Percentiles rank a stretch among this genome's conserved stretches.
phyloP scores from a whole-genome alignment of 2,113 vertebrate genomes.

The Rattus rattus region DNA sequence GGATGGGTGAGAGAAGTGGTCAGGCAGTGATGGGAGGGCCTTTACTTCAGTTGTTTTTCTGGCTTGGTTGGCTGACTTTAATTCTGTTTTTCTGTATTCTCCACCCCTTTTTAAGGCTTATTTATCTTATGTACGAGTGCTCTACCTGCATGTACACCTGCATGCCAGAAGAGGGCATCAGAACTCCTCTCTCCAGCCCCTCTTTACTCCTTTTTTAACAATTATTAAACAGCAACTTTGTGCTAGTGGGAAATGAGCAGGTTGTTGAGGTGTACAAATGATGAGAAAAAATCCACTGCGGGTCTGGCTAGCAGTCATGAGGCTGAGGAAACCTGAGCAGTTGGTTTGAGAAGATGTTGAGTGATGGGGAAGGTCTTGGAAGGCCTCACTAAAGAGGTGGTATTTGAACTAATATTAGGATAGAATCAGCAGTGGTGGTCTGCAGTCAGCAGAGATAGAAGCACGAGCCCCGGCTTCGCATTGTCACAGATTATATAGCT shows the following conservation, averaged over 20 bases:
- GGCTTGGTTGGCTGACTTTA: not conserved
- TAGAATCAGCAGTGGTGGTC: not conserved
- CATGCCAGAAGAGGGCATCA: too few relatives aligned
- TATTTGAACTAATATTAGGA: not conserved
- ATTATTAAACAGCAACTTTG: not conserved
- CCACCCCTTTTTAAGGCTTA: not conserved
- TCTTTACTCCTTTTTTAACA: not conserved
- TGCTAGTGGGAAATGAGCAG: not conserved
- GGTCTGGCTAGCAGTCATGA: not conserved
- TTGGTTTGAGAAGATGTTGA: not conserved
- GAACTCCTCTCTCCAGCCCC: too few relatives aligned
- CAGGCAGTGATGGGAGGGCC: not conserved
- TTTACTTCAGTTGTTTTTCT: not conserved
- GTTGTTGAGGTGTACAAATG: not conserved
- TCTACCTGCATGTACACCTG: too few relatives aligned
- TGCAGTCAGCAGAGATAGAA: not conserved
- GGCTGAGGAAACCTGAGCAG: not conserved
- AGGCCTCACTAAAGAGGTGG: not conserved
- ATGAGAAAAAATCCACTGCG: not conserved
- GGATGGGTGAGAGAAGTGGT: constrained; percentile 90
- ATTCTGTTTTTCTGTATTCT: rapidly evolving
- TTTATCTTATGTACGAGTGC: not conserved
- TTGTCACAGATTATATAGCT: not conserved
- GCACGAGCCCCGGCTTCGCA: not conserved
- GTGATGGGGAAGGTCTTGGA: not conserved